A percentile compares a stretch with the other conserved stretches of the same genome.
Conservation (phyloP, 2,888 invertebrate genomes). For the Incurvaria masculella region DNA sequence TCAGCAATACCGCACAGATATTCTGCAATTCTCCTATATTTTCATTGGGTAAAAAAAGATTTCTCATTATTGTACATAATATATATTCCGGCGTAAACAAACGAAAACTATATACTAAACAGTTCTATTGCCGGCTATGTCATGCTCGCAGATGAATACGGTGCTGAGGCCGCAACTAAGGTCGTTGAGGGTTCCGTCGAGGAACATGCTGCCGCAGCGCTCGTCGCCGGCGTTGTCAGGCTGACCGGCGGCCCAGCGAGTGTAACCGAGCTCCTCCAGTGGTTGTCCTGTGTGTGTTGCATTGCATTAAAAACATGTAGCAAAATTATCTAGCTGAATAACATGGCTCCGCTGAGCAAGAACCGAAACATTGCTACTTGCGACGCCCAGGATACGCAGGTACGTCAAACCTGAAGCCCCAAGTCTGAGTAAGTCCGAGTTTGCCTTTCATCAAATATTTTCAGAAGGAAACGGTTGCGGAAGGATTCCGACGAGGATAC, state of each 20-base stretch:
- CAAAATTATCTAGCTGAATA: background rate
- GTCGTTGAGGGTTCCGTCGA: constrained; percentile 9
- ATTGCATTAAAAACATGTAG: background rate
- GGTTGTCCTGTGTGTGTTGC: background rate
- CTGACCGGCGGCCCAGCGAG: constrained; percentile 8
- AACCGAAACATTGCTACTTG: background rate
- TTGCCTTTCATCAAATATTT: too few relatives aligned
- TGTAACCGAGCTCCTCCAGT: constrained; percentile 4
- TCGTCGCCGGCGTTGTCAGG: constrained; percentile 8
- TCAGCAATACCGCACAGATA: too few relatives aligned
- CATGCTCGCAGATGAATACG: constrained; percentile 11
- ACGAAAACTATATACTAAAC: too few relatives aligned
- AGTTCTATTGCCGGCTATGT: too few relatives aligned
- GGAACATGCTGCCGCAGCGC: constrained; percentile 9
- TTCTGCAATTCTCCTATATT: too few relatives aligned
- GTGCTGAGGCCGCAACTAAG: constrained; percentile 2
- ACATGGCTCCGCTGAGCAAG: background rate
- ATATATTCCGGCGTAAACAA: too few relatives aligned
- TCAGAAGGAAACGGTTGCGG: too few relatives aligned
- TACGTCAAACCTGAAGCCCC: too few relatives aligned
- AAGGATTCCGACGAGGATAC: too few relatives aligned
- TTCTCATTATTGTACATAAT: too few relatives aligned
- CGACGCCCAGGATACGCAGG: background rate
- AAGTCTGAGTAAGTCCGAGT: too few relatives aligned
- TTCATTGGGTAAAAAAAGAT: too few relatives aligned